Evolutionary conservation across 2,888 invertebrate genomes (phyloP), one percentile per base, ranked within the genome.

Genomic region (Ceraclea dissimilis): DNA sequence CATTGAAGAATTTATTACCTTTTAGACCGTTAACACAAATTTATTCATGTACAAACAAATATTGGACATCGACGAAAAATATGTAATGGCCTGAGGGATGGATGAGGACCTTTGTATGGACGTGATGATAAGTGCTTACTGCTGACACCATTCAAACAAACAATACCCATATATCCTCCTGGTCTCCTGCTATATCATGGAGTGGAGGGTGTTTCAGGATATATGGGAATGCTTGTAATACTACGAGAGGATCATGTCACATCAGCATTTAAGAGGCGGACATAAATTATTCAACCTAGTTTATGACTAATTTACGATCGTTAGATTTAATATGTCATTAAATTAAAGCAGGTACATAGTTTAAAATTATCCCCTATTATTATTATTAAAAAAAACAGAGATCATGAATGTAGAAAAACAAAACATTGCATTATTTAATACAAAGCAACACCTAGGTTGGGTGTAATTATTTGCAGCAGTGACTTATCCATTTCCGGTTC

Each of bases 141-240:
- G 60, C 60, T 60, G 60, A 60, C 57, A 54, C 57, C 57, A 57
- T 54, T 60, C 49, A 51, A 60, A 52, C 49, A 46, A 39, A 39
- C 39, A 39, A 39, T 39, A 26, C 26, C 39, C 39, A 39, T 39
- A 5, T 13, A 4, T 39, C 13, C 11, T 16, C 13, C 39, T 39
- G 39, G 39, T 39, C 39, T 39, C 13, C 39, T n/a, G 39, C 2
- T 16, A 39, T 10, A 26, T n/a, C n/a, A n/a, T n/a, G n/a, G n/a
- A n/a, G n/a, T 26, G 26, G 10, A 26, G 10, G 26, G 26, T 26
- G 26, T n/a, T n/a, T n/a, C n/a, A n/a, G n/a, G n/a, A n/a, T n/a
- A n/a, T n/a, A n/a, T n/a, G n/a, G n/a, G n/a, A n/a, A n/a, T n/a
- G n/a, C n/a, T n/a, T n/a, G n/a, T n/a, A 31, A 16, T 16, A 13